These are phyloP conservation scores for Diaprepes abbreviatus DNA, from an alignment of 2,888 invertebrate genomes.

Conservation along the genomic window DNA sequence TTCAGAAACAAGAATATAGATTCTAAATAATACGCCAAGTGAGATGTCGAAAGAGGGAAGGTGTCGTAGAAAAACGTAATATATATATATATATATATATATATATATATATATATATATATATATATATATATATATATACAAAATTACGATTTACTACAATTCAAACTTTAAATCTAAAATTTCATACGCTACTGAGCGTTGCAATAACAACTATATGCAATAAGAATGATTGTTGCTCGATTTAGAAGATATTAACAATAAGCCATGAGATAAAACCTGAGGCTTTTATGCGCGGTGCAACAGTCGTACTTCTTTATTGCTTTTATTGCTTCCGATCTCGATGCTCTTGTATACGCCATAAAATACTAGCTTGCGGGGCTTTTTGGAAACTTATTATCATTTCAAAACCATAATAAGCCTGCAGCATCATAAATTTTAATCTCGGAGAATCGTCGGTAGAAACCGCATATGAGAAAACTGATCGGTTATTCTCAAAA, in stretches of 20 bases:
- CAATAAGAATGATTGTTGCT: slow-evolving; percentile 13
- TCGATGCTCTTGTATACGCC: slow-evolving; percentile 17
- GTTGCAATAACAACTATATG: neutral
- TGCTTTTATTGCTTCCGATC: slow-evolving; percentile 19
- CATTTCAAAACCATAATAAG: slow-evolving; percentile 27
- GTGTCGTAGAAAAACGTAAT: too few species aligned
- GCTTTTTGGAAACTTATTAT: slow-evolving; percentile 29
- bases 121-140: too few species aligned
- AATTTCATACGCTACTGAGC: neutral
- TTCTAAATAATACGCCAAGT: too few species aligned
- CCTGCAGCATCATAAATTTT: slow-evolving; percentile 17
- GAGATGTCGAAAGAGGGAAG: too few species aligned
- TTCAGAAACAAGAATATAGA: too few species aligned
- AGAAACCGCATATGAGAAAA: slow-evolving; percentile 3
- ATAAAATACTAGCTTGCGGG: slow-evolving; percentile 16
- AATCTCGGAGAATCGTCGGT: slow-evolving; percentile 22
- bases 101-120: too few species aligned
- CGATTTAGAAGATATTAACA: slow-evolving; percentile 14
- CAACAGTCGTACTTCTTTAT: slow-evolving; percentile 11
- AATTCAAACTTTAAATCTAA: too few species aligned
- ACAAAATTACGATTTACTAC: too few species aligned
- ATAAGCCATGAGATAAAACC: slow-evolving; percentile 13
- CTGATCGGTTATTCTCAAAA: too few species aligned
- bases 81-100: too few species aligned
- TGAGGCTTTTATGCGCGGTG: slow-evolving; percentile 15